Conservation (phyloP, 1,140 invertebrate genomes). For the Drosophila asahinai region DNA sequence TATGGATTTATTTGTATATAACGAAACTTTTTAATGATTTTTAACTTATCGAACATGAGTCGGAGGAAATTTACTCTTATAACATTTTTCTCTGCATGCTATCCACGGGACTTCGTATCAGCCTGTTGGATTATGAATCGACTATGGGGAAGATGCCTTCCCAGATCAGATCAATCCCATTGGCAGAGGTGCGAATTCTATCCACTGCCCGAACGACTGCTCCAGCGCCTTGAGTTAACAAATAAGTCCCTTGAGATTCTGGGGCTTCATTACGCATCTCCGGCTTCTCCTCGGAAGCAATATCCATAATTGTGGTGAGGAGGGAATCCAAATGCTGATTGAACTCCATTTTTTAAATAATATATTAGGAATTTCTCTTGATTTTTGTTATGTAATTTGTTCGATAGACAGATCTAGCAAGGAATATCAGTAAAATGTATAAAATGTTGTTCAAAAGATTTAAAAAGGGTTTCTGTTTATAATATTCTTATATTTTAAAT, state of each 20-base stretch:
- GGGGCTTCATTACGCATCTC: no score
- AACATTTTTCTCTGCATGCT: no score
- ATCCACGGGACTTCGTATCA: no score
- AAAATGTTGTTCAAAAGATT: no score
- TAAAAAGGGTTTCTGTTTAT: no score
- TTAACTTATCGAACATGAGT: no score
- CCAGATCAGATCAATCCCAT: not conserved
- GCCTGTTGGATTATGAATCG: not conserved
- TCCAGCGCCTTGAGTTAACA: not conserved
- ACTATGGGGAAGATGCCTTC: not conserved
- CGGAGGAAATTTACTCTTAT: not conserved
- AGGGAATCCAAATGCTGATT: conserved; percentile 11
- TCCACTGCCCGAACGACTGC: not conserved
- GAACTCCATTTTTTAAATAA: not conserved
- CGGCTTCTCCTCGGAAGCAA: not conserved
- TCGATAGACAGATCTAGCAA: not conserved
- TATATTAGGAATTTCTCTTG: not conserved
- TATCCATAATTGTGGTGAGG: not conserved
- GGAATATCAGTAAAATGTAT: no score
- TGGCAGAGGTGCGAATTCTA: not conserved
- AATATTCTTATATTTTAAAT: no score
- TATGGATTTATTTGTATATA: not conserved
- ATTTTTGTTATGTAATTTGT: no score
- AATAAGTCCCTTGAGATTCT: not conserved
- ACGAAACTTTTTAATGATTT: not conserved